Conservation (phyloP, 2,113 vertebrate species). For the Limanda limanda region DNA sequence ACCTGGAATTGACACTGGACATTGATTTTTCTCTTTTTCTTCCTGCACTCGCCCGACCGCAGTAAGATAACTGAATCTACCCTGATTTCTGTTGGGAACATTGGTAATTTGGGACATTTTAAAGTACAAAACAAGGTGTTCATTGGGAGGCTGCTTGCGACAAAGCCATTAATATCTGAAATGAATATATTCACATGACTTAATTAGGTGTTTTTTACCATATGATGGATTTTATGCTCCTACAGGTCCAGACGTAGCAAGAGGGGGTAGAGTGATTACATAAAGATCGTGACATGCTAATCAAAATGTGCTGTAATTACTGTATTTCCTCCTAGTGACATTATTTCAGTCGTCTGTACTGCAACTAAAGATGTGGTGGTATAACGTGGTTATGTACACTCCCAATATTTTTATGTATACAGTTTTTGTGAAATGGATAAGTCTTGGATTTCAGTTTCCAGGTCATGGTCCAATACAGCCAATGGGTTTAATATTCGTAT, state of each 20-base stretch:
- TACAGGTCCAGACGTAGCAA: slow-evolving; percentile 31
- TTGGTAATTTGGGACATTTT: slow-evolving; percentile 5
- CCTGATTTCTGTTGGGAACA: slow-evolving; percentile 38
- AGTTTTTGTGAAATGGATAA: not conserved
- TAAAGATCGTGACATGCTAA: slow-evolving; percentile 55
- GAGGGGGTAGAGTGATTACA: slow-evolving; percentile 49
- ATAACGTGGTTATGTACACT: not conserved
- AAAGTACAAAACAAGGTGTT: not conserved
- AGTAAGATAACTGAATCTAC: slow-evolving; percentile 87
- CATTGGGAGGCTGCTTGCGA: not conserved
- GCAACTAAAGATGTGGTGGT: not conserved
- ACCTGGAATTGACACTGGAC: slow-evolving; percentile 93
- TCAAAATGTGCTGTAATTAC: slow-evolving; percentile 57
- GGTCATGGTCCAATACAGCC: not conserved
- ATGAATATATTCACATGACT: slow-evolving; percentile 2
- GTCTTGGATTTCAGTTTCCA: not conserved
- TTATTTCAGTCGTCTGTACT: not conserved
- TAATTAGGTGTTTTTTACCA: slow-evolving; percentile 8
- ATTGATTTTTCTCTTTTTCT: slow-evolving; percentile 85
- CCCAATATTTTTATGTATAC: not conserved
- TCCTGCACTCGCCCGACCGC: slow-evolving; percentile 82
- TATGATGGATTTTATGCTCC: slow-evolving; percentile 26
- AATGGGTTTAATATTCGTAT: no score
- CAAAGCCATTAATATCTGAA: slow-evolving; percentile 10
- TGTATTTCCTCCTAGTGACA: slow-evolving; percentile 44